phyloP scores from a whole-genome alignment of 1,140 invertebrate genomes.

The Aradophagus sp. region DNA sequence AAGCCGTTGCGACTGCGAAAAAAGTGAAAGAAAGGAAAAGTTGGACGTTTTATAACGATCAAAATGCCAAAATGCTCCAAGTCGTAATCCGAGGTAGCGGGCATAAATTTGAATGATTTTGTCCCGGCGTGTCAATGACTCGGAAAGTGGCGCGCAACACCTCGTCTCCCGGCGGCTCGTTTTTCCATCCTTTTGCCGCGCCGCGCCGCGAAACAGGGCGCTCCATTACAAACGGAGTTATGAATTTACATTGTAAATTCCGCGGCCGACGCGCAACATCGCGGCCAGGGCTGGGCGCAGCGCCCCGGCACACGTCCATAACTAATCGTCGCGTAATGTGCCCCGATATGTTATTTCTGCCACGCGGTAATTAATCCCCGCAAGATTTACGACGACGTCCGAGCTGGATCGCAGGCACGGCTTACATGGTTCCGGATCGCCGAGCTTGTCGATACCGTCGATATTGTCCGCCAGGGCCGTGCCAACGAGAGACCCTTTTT shows the following conservation, averaged over 20 bases:
- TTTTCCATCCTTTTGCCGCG: not conserved
- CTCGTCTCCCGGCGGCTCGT: slow-evolving; percentile 2
- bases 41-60: too few species aligned
- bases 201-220: slow-evolving; percentile 31
- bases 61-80: too few species aligned
- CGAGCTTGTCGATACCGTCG: slow-evolving; percentile 32
- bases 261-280: slow-evolving; percentile 27
- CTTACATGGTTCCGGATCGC: slow-evolving; percentile 37
- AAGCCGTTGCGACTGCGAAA: too few species aligned
- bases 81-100: too few species aligned
- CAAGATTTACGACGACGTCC: slow-evolving; percentile 45
- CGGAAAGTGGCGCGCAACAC: slow-evolving; percentile 9
- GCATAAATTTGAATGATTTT: slow-evolving; percentile 34
- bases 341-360: slow-evolving; percentile 57
- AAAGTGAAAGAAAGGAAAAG: too few species aligned
- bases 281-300: slow-evolving; percentile 31
- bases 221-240: slow-evolving; percentile 45
- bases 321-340: slow-evolving; percentile 60
- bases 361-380: slow-evolving; percentile 62
- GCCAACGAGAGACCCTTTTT: not conserved
- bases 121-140: slow-evolving; percentile 32
- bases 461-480: not conserved
- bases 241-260: slow-evolving; percentile 54
- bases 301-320: slow-evolving; percentile 40
- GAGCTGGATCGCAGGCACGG: slow-evolving; percentile 20